These are phyloP conservation scores for Drosophila pseudotakahashii DNA, from an alignment of 2,888 invertebrate species.

Conservation along the genomic window DNA sequence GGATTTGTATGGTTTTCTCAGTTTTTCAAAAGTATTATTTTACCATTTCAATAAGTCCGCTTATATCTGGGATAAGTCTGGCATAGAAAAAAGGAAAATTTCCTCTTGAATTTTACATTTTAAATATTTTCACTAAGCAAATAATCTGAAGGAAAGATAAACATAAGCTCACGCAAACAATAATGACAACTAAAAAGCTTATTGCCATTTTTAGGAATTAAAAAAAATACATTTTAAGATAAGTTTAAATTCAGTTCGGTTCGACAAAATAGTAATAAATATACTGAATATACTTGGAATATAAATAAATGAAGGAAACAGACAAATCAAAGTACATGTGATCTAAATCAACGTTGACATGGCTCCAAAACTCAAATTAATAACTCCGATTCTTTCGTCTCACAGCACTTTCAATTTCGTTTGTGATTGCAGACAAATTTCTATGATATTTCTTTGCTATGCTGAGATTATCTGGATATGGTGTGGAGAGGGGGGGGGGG, in stretches of 20 bases:
- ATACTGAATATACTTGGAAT: no score
- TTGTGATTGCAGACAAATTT: slow-evolving; percentile 10
- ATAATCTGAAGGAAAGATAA: not conserved
- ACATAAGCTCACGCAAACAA: not conserved
- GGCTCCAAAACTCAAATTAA: not conserved
- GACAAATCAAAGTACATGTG: not conserved
- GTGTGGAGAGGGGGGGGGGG: no score
- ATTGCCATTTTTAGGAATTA: not conserved
- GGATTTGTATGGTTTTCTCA: not conserved
- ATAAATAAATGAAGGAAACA: no score
- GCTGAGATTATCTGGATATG: not conserved
- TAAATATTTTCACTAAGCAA: not conserved
- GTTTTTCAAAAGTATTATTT: slow-evolving; percentile 10
- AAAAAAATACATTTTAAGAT: no score
- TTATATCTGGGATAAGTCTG: not conserved
- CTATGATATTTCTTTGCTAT: slow-evolving; percentile 10
- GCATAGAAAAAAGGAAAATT: not conserved
- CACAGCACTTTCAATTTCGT: slow-evolving; percentile 14
- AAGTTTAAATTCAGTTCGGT: no score
- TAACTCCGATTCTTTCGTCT: not conserved
- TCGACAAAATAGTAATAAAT: no score
- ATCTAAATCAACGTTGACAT: not conserved
- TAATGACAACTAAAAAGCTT: not conserved
- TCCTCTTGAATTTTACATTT: not conserved
- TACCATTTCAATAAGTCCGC: slow-evolving; percentile 1